Conservation (phyloP, 2,113 vertebrate species). For the Damaliscus lunatus region DNA sequence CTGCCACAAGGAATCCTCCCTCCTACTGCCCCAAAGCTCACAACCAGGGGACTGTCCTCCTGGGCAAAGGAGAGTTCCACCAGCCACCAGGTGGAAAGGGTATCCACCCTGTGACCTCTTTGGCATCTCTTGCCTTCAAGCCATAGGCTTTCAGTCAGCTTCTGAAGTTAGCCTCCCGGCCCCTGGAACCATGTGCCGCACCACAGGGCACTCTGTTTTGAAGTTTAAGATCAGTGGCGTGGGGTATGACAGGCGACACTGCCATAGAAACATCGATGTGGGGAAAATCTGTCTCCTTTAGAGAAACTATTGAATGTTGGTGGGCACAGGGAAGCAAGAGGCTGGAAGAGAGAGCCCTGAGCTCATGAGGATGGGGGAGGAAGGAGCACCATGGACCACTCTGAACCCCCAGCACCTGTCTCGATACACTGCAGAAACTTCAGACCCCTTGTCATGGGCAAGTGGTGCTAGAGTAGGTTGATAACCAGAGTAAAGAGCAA, state of each 20-base stretch:
- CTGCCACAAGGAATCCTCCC: not conserved
- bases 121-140: not conserved
- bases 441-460: not conserved
- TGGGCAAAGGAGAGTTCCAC: not conserved
- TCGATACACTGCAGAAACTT: fast-evolving
- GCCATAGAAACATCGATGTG: not conserved
- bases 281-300: not conserved
- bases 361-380: not conserved
- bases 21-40: not conserved
- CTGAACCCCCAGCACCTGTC: not conserved
- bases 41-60: not conserved
- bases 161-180: not conserved
- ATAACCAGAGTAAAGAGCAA: not conserved
- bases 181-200: not conserved
- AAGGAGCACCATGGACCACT: too few relatives aligned
- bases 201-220: not conserved
- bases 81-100: not conserved
- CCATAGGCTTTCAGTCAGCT: not conserved
- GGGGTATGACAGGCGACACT: fast-evolving
- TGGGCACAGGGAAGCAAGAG: fast-evolving
- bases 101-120: not conserved
- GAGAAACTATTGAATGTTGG: not conserved
- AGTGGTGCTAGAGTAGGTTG: not conserved
- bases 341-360: not conserved
- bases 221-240: not conserved